Conservation (phyloP, 2,888 invertebrate species). For the Lasioglossum figueresi region DNA sequence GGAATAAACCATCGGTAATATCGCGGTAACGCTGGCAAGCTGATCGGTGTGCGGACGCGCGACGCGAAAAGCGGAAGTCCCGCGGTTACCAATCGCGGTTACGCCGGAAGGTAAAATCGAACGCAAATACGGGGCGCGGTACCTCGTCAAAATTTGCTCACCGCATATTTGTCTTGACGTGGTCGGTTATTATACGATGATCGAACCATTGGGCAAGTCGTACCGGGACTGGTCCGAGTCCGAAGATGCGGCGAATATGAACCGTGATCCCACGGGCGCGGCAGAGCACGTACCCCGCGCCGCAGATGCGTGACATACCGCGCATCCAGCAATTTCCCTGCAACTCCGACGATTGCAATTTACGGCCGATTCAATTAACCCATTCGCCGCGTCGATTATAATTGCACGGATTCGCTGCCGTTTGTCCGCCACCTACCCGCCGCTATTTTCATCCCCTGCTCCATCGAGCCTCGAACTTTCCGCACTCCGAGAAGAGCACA, state of each 20-base stretch:
- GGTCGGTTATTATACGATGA: conserved; percentile 57
- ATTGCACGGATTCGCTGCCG: conserved; percentile 62
- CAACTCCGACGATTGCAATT: conserved; percentile 56
- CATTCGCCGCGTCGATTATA: conserved; percentile 57
- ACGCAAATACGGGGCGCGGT: conserved; percentile 54
- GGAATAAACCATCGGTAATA: conserved; percentile 31
- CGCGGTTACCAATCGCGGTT: conserved; percentile 48
- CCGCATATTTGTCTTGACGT: conserved; percentile 62
- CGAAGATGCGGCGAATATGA: conserved; percentile 11
- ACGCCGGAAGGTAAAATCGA: conserved; percentile 44
- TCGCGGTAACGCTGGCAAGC: conserved; percentile 1
- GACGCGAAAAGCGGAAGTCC: conserved; percentile 34
- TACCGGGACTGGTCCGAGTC: not conserved
- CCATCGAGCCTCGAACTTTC: not conserved
- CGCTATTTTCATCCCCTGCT: conserved; percentile 29
- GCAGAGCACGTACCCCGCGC: not conserved
- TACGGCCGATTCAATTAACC: conserved; percentile 69
- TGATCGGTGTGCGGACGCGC: conserved; percentile 16
- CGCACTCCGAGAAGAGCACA: not conserved
- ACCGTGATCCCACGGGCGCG: not conserved
- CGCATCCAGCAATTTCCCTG: conserved; percentile 40
- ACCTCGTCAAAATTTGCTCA: conserved; percentile 57
- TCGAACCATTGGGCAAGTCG: conserved; percentile 36
- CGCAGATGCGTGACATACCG: conserved; percentile 31
- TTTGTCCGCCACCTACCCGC: not conserved